phyloP scores from a whole-genome alignment of 2,113 vertebrate species.

The Cyphomyrus plagiostoma region DNA sequence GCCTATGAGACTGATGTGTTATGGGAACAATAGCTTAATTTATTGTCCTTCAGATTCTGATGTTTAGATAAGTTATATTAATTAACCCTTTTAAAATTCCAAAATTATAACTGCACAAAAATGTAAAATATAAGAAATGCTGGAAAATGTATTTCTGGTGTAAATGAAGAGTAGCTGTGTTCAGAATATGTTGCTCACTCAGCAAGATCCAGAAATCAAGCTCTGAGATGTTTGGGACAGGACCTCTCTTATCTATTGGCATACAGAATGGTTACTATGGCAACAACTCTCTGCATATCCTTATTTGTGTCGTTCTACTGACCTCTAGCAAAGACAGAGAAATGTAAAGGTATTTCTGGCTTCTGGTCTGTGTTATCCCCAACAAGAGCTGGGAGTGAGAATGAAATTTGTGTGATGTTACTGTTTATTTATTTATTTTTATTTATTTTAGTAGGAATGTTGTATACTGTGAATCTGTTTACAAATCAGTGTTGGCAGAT shows the following conservation, averaged over 20 bases:
- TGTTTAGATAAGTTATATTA: neutral
- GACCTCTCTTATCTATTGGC: neutral
- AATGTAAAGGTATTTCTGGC: neutral
- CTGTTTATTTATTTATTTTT: neutral
- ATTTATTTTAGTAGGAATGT: neutral
- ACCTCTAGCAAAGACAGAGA: neutral
- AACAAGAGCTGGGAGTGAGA: neutral
- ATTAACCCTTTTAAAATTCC: neutral
- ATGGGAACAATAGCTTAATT: neutral
- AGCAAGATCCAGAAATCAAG: neutral
- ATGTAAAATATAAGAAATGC: neutral
- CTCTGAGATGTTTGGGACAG: neutral
- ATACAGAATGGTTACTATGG: neutral
- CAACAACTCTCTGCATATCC: neutral
- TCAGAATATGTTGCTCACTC: neutral
- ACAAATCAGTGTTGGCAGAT: conserved; percentile 3
- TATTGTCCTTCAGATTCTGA: neutral
- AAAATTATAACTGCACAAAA: neutral
- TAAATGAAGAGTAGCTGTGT: neutral
- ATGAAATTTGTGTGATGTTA: neutral
- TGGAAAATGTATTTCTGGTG: neutral
- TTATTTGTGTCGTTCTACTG: neutral
- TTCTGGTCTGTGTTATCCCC: neutral
- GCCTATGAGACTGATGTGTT: neutral
- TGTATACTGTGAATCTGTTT: neutral